Conservation (phyloP, 2,888 invertebrate species). For the Atethmia centrago region DNA sequence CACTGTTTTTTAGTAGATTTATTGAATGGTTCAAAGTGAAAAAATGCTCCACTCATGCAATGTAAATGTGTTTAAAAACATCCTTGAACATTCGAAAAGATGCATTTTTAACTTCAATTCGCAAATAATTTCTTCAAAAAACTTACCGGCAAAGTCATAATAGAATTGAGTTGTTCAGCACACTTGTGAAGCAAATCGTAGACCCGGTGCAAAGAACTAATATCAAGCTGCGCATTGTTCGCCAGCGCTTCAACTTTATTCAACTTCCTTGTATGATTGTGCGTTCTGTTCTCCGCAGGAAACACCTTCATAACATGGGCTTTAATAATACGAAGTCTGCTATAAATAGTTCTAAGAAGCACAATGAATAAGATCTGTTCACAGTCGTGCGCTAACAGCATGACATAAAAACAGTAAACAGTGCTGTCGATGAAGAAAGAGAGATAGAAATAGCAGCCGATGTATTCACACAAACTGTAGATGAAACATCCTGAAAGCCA, state of each 20-base stretch:
- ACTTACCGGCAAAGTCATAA: slow-evolving; percentile 82
- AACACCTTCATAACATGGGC: slow-evolving; percentile 75
- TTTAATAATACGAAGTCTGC: slow-evolving; percentile 77
- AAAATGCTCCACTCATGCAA: neutral
- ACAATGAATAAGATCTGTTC: slow-evolving; percentile 77
- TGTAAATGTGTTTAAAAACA: neutral
- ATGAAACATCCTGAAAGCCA: slow-evolving; percentile 64
- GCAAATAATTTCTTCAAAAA: slow-evolving; percentile 42
- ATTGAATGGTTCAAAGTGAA: neutral
- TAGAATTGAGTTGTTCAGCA: slow-evolving; percentile 77
- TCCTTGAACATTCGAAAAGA: neutral
- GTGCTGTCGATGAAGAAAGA: slow-evolving; percentile 47
- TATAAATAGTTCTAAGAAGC: slow-evolving; percentile 72
- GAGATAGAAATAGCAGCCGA: slow-evolving; percentile 59
- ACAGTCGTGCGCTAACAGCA: slow-evolving; percentile 74
- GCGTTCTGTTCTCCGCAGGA: slow-evolving; percentile 47
- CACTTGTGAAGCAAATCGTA: slow-evolving; percentile 81
- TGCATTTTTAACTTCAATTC: slow-evolving; percentile 22
- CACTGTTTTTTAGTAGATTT: neutral
- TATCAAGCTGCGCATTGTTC: slow-evolving; percentile 73
- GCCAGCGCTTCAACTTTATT: slow-evolving; percentile 73
- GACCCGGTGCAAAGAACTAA: slow-evolving; percentile 75
- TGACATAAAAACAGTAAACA: slow-evolving; percentile 61
- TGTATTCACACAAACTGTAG: slow-evolving; percentile 71
- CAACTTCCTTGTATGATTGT: slow-evolving; percentile 53